Evolutionary conservation across 2,113 vertebrate species (phyloP), one percentile per base, ranked within the genome.

Genomic region (Pandion haliaetus): DNA sequence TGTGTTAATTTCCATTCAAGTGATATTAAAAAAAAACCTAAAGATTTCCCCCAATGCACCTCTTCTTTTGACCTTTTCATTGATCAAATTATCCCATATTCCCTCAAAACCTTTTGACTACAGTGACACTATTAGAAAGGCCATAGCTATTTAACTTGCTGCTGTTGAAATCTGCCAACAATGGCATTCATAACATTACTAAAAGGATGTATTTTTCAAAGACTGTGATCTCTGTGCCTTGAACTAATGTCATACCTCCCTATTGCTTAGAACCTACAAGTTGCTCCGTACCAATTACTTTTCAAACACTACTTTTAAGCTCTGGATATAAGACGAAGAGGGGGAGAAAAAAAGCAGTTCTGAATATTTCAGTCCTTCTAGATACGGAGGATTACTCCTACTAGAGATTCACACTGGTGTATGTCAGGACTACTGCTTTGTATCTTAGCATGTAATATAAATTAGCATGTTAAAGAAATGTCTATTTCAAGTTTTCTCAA

Each of bases 71-170:
- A 88, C 65, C 74, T 86, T 96, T 96, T 89, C 79, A 97, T 91
- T 96, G 61, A 98, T 97, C 82, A 97, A 96, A 92, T 93, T 88
- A 87, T 78, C 42, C 86, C 49, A 96, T 86, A 86, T 80, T 94
- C 76, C 94, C 89, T 90, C 66, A 95, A 95, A 88, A 78, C 74
- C 79, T 95, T 97, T 96, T 74, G 89, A 95, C 28, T 92, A 90
- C 61, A 34, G 45, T 91, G 87, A 76, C 90, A 95, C 93, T 95
- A 94, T 96, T 94, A 96, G 92, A 95, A 92, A 95, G 85, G 85
- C 69, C 85, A 87, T 5, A 71, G 70, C 67, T 95, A 91, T 89
- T 94, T 93, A 91, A 97, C 73, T 94, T 78, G 61, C 40, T 88
- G 31, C 52, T 81, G 65, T 63, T 82, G 8, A 95, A 95, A 67